These are phyloP conservation scores for Vulpes lagopus DNA, from an alignment of 2,113 vertebrate species.

Conservation along the genomic window DNA sequence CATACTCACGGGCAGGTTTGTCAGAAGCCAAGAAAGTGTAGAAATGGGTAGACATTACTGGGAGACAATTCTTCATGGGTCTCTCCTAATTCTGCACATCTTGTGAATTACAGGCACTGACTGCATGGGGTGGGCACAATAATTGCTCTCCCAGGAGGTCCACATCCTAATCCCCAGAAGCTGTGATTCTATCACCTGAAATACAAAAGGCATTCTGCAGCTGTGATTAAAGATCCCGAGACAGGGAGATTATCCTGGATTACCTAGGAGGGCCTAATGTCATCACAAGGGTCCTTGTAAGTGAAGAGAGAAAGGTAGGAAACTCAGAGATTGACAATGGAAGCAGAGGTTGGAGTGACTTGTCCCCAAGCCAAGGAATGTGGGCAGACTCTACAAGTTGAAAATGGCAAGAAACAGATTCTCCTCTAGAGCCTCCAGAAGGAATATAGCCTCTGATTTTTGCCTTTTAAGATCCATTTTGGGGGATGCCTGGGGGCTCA, in stretches of 20 bases:
- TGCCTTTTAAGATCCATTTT: background rate
- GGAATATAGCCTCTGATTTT: slow-evolving; percentile 14
- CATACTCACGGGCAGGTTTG: background rate
- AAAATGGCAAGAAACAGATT: slow-evolving; percentile 18
- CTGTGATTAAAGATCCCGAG: background rate
- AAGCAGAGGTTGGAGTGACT: background rate
- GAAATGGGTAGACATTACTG: background rate
- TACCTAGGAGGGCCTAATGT: background rate
- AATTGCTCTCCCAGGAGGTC: background rate
- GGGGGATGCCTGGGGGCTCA: background rate
- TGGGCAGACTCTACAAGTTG: background rate
- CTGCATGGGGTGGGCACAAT: background rate
- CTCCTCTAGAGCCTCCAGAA: background rate
- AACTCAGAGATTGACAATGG: background rate
- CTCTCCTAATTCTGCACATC: background rate
- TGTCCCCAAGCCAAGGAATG: background rate
- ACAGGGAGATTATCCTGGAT: background rate
- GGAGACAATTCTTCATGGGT: background rate
- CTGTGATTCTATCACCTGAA: background rate
- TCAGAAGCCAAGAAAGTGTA: background rate
- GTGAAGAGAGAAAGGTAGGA: background rate
- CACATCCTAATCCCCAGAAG: background rate
- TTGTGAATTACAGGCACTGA: background rate
- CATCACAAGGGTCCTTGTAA: background rate
- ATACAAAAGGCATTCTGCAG: background rate